A percentile compares a stretch with the other conserved stretches of the same genome.
These are phyloP conservation scores for Microhierax caerulescens DNA, from an alignment of 2,797 vertebrate species.

Conservation along the genomic window DNA sequence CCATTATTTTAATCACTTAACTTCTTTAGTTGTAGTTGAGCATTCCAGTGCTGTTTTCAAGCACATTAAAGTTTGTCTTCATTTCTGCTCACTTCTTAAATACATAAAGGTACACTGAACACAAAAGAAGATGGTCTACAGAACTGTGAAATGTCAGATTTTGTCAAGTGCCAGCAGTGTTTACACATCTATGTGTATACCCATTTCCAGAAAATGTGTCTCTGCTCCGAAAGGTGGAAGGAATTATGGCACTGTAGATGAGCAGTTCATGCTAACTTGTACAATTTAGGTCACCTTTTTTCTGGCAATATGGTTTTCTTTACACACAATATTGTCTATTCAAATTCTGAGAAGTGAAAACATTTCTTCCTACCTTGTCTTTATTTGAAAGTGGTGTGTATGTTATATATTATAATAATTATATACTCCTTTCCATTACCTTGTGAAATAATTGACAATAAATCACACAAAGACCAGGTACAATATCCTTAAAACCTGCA, in stretches of 20 bases:
- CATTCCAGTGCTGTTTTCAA: background rate
- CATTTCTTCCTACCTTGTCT: background rate
- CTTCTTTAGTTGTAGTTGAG: background rate
- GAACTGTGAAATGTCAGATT: background rate
- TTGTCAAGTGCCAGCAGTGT: background rate
- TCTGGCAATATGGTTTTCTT: background rate
- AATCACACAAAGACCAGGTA: background rate
- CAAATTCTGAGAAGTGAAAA: background rate
- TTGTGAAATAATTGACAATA: background rate
- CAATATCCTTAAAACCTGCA: background rate
- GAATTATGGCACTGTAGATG: background rate
- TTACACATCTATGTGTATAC: background rate
- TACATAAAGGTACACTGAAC: background rate
- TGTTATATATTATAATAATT: background rate
- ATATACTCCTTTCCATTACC: background rate
- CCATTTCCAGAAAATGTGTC: background rate
- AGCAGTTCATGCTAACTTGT: background rate
- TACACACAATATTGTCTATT: background rate
- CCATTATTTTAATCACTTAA: background rate
- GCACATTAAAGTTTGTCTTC: background rate
- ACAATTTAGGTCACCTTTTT: background rate
- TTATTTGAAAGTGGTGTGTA: background rate
- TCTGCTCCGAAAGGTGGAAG: background rate
- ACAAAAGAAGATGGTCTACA: background rate
- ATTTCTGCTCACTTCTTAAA: background rate